Evolutionary conservation across 1,140 invertebrate species (phyloP).

Genomic region (Odontomachus brunneus): DNA sequence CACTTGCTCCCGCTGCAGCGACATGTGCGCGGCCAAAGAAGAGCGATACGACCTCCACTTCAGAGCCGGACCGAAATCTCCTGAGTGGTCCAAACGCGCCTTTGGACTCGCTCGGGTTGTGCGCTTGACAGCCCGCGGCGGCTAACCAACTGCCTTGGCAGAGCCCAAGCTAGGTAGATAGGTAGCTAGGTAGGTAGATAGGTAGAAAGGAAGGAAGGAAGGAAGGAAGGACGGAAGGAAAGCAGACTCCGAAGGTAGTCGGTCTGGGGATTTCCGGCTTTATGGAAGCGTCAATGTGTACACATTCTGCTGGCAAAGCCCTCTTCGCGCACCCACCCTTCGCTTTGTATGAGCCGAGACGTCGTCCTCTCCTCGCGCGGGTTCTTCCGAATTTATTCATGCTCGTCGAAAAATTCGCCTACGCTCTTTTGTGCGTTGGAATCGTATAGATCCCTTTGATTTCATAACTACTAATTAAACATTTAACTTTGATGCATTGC

Average conservation of each 20-base stretch:
- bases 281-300: slow-evolving; percentile 55
- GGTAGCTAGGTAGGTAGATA: too few relatives aligned
- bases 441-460: too few relatives aligned
- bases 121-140: slow-evolving; percentile 56
- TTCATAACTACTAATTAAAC: too few relatives aligned
- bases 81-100: slow-evolving; percentile 58
- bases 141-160: slow-evolving; percentile 54
- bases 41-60: slow-evolving; percentile 54
- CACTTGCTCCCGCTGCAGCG: slow-evolving; percentile 40
- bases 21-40: slow-evolving; percentile 34
- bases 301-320: slow-evolving; percentile 39
- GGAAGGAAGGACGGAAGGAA: slow-evolving; percentile 1
- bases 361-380: slow-evolving; percentile 1
- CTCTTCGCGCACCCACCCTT: slow-evolving; percentile 13
- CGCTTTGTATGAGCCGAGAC: slow-evolving; percentile 9
- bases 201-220: too few relatives aligned
- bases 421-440: too few relatives aligned
- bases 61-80: slow-evolving; percentile 51
- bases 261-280: slow-evolving; percentile 45
- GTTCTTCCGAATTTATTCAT: slow-evolving; percentile 45
- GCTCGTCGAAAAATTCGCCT: too few relatives aligned
- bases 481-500: too few relatives aligned
- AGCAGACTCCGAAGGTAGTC: slow-evolving; percentile 28
- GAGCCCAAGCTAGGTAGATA: neutral
- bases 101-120: slow-evolving; percentile 48